A percentile compares a stretch with the other conserved stretches of the same genome.
These are phyloP conservation scores for Thereva nobilitata DNA, from an alignment of 2,888 invertebrate species.

Conservation along the genomic window DNA sequence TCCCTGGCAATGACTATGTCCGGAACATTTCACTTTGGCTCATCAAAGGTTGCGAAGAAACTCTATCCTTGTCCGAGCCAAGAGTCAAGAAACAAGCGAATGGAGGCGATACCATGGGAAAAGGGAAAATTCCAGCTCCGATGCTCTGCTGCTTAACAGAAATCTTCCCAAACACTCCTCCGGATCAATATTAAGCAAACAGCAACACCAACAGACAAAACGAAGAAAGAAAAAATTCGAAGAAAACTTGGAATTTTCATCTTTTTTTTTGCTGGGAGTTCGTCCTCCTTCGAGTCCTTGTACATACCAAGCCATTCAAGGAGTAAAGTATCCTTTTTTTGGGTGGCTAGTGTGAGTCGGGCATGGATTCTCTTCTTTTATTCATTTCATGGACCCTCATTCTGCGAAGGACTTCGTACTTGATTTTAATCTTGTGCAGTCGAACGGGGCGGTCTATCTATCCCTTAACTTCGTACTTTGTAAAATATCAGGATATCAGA, in stretches of 20 bases:
- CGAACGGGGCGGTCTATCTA: background rate
- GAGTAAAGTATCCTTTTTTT: constrained; percentile 28
- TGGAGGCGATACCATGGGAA: constrained; percentile 20
- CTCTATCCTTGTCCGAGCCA: background rate
- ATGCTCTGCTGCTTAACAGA: constrained; percentile 14
- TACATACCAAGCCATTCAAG: constrained; percentile 8
- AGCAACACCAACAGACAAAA: constrained; percentile 31
- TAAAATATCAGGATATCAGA: background rate
- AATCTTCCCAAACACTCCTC: constrained; percentile 25
- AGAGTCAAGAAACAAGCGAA: constrained; percentile 11
- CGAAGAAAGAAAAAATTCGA: constrained; percentile 21
- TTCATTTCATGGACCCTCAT: constrained; percentile 20
- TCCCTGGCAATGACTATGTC: background rate
- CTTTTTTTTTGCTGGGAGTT: constrained; percentile 20
- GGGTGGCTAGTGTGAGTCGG: constrained; percentile 14
- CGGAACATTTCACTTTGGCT: constrained; percentile 21
- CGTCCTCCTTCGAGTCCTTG: constrained; percentile 11
- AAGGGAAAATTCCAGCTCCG: constrained; percentile 21
- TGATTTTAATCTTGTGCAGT: constrained; percentile 26
- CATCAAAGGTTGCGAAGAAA: constrained; percentile 31
- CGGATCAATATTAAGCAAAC: constrained; percentile 34
- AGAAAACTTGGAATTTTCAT: constrained; percentile 29
- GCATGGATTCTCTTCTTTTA: background rate
- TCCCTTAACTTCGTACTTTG: constrained; percentile 1
- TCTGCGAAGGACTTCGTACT: constrained; percentile 14